Conservation (phyloP, 2,888 invertebrate genomes). For the Plagiodera versicolora region DNA sequence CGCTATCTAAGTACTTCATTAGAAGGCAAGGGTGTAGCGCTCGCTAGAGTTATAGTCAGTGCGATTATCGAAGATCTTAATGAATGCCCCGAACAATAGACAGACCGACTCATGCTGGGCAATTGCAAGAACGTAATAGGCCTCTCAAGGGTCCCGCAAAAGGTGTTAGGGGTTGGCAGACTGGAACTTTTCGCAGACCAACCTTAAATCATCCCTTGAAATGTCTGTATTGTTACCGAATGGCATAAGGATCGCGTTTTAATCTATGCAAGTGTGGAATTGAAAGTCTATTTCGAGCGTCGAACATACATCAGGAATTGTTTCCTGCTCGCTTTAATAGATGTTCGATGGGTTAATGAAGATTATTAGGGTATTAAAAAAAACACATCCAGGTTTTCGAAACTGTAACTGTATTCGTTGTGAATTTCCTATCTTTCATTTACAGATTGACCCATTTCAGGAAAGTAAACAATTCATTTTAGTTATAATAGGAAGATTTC, state of each 20-base stretch:
- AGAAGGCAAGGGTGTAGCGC: constrained; percentile 41
- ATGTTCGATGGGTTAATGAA: too few relatives aligned
- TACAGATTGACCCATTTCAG: too few relatives aligned
- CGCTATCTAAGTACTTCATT: constrained; percentile 52
- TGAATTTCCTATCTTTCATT: too few relatives aligned
- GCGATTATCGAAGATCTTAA: constrained; percentile 52
- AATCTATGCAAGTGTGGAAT: constrained; percentile 32
- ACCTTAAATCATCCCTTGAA: constrained; percentile 42
- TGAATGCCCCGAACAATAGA: constrained; percentile 50
- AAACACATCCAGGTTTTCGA: too few relatives aligned
- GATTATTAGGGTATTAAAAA: neutral
- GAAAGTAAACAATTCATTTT: too few relatives aligned
- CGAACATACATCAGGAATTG: too few relatives aligned
- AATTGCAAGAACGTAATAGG: constrained; percentile 38
- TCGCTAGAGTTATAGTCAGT: constrained; percentile 48
- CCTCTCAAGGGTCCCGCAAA: constrained; percentile 4
- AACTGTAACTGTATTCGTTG: too few relatives aligned
- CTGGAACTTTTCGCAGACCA: constrained; percentile 41
- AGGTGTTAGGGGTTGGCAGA: constrained; percentile 43
- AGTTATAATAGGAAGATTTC: too few relatives aligned
- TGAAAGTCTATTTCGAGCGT: neutral
- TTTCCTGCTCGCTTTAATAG: neutral
- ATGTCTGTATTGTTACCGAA: constrained; percentile 40
- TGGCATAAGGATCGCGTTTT: constrained; percentile 34
- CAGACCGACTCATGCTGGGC: constrained; percentile 24